Base-by-base conservation (phyloP, 2,888 invertebrate species). In the Meteorus colon region DNA sequence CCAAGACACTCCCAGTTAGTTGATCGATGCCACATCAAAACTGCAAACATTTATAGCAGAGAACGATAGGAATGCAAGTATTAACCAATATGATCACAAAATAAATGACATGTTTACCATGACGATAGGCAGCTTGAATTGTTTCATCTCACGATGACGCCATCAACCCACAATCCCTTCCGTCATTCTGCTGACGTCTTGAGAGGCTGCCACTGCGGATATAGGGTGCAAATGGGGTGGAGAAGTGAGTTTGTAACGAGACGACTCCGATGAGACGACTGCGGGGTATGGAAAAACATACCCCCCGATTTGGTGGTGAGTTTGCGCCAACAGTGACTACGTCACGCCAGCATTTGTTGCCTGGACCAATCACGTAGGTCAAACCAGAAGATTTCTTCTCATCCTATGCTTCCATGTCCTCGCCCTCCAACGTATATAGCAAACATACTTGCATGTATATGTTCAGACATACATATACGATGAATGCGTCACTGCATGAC, bases 161-260 rank as follows among this genome's bases (percentile, higher is more conserved):
- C 48, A 48, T 48, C n/a, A 48, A 48, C 4, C 24, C 70, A 37
- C 60, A 71, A 27, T 71, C 29, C 63, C 27, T 29, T 34, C 12
- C 62, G 63, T 72, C 72, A 66, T 66, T 66, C 45, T 72, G 29
- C 12, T 72, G 63, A 72, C 55, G 63, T 63, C 45, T 63, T 51
- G 19, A 27, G 60, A 12, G 37, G 12, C 24, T 16, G 55, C 55
- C 19, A 31, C 69, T 34, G 69, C 24, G 51, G 59, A 19, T 55
- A 55, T 55, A 8, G n/a, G 19, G 55, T 55, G n/a, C 19, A 55
- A 55, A 19, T 55, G 10, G 55, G 19, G 19, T 55, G 55, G 8
- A 55, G 19, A 24, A 19, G 55, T 19, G 55, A 55, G 55, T 19
- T 19, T 55, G 55, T 8, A 55, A 55, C 55, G 19, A 55, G 55